Evolutionary conservation across 1,140 invertebrate genomes (phyloP).

Genomic region (Popillia japonica): DNA sequence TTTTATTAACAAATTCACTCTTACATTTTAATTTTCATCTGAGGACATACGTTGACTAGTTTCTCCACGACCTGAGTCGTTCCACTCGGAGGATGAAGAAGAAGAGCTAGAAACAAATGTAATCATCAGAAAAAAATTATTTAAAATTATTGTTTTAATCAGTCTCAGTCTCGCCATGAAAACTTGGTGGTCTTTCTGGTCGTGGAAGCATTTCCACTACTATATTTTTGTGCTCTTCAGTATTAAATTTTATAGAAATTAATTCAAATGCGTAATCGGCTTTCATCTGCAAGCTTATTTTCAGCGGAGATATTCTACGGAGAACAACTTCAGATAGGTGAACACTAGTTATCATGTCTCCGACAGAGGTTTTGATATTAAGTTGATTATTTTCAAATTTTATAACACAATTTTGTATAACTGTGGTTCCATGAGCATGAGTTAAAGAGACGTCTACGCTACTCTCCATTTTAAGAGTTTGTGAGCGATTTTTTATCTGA

Average conservation of each 20-base stretch:
- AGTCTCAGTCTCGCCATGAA: background rate
- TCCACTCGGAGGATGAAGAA: background rate
- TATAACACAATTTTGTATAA: background rate
- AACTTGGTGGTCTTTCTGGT: background rate
- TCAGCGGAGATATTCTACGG: background rate
- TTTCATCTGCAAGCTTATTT: background rate
- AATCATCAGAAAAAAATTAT: background rate
- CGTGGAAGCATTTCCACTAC: background rate
- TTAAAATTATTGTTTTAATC: background rate
- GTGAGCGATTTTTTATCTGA: background rate
- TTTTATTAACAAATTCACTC: background rate
- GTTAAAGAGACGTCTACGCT: background rate
- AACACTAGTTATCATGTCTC: background rate
- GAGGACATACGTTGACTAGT: background rate
- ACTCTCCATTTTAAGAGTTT: background rate
- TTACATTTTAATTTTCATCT: background rate
- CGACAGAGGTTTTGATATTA: background rate
- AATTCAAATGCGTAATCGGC: background rate
- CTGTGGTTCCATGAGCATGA: background rate
- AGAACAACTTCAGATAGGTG: background rate
- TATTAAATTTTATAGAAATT: background rate
- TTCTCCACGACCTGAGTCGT: background rate
- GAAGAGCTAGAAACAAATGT: background rate
- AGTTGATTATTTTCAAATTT: background rate
- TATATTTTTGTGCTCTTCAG: background rate